A percentile compares a stretch with the other conserved stretches of the same genome.
These are phyloP conservation scores for Metopolophium dirhodum DNA, from an alignment of 1,140 invertebrate species.

Conservation along the genomic window DNA sequence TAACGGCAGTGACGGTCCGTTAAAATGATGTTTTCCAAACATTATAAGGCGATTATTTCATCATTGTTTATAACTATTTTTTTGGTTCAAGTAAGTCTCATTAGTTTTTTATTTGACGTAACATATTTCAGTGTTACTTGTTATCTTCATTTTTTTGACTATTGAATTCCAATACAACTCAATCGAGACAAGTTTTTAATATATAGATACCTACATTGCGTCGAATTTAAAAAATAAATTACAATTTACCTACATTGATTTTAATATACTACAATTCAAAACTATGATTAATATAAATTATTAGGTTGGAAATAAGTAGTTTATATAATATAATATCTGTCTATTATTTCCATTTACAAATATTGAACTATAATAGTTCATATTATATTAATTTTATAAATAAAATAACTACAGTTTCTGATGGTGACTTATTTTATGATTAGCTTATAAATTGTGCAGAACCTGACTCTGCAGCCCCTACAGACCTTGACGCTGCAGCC, in stretches of 20 bases:
- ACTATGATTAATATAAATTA: not conserved
- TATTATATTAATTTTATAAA: no score
- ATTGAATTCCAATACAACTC: no score
- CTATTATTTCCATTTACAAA: not conserved
- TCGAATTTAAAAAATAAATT: not conserved
- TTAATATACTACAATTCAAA: no score
- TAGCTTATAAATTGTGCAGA: not conserved
- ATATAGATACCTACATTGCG: no score
- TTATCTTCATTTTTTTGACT: not conserved
- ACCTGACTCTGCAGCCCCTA: not conserved
- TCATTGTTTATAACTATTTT: not conserved
- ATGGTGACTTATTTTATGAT: not conserved
- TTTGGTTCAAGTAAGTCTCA: not conserved
- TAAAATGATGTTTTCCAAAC: not conserved
- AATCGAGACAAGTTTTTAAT: no score
- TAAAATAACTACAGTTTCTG: not conserved
- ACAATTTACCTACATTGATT: no score
- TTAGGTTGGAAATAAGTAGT: not conserved
- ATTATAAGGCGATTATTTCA: not conserved
- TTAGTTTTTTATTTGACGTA: not conserved
- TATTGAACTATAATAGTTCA: not conserved
- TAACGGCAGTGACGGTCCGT: not conserved
- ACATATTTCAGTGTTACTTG: not conserved
- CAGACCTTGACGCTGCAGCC: not conserved
- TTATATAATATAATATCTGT: not conserved